These are phyloP conservation scores for Heteromurus nitidus DNA, from an alignment of 2,888 invertebrate genomes.

Conservation along the genomic window DNA sequence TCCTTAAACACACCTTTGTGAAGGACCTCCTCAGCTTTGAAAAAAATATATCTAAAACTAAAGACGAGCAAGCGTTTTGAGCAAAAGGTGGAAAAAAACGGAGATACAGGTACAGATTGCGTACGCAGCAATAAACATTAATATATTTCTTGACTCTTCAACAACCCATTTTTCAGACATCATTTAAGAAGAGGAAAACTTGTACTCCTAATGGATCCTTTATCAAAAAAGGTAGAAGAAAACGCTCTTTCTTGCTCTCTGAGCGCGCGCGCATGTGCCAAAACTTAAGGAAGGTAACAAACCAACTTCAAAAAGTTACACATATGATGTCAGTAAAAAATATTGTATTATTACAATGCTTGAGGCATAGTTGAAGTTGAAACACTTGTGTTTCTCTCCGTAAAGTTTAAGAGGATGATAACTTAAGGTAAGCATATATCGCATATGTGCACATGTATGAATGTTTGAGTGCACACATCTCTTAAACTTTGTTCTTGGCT, in stretches of 20 bases:
- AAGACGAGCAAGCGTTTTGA: too few relatives aligned
- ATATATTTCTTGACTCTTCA: constrained; percentile 42
- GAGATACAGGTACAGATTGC: constrained; percentile 12
- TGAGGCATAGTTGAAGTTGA: too few relatives aligned
- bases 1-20: constrained; percentile 39
- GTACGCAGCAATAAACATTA: constrained; percentile 35
- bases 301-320: background rate
- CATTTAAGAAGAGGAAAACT: constrained; percentile 34
- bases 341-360: too few relatives aligned
- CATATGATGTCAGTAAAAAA: background rate
- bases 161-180: constrained; percentile 53
- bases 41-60: too few relatives aligned
- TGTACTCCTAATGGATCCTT: constrained; percentile 26
- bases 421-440: background rate
- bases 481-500: constrained; percentile 29
- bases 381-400: too few relatives aligned
- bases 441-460: background rate
- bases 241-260: too few relatives aligned
- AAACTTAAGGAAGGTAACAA: background rate
- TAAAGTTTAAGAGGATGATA: too few relatives aligned
- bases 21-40: constrained; percentile 32
- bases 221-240: background rate
- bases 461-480: background rate
- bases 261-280: background rate
- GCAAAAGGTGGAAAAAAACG: constrained; percentile 10